phyloP scores from a whole-genome alignment of 2,113 vertebrate species.

The Myotis lucifugus region DNA sequence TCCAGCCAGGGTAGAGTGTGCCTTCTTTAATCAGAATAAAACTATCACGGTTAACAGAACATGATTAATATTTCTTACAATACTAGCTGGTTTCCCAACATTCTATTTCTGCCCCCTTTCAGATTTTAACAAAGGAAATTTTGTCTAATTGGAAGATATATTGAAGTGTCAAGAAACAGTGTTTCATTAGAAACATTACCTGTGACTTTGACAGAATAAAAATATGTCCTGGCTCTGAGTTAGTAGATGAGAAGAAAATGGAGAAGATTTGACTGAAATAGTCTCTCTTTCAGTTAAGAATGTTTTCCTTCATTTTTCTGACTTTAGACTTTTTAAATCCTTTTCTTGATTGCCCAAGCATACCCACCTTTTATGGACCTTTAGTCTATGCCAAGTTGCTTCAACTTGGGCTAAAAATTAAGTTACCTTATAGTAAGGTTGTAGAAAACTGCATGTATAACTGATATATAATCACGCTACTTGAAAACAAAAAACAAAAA shows the following conservation, averaged over 20 bases:
- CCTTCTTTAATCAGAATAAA: too few species aligned
- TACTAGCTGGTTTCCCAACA: too few species aligned
- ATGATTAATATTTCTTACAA: too few species aligned
- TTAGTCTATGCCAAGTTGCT: background rate
- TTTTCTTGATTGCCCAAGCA: background rate
- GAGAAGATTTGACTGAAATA: background rate
- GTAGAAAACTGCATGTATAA: background rate
- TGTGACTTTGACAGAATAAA: background rate
- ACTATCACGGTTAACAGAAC: too few species aligned
- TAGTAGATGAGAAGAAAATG: background rate
- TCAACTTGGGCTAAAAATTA: background rate
- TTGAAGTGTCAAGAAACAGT: background rate
- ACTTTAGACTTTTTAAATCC: background rate
- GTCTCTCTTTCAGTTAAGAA: background rate
- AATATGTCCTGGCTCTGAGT: background rate
- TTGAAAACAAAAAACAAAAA: background rate
- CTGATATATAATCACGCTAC: background rate
- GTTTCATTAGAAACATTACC: slow-evolving; percentile 31
- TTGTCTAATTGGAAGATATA: slow-evolving; percentile 37
- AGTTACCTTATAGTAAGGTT: background rate
- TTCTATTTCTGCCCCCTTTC: too few species aligned
- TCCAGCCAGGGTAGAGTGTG: too few species aligned
- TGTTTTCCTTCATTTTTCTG: background rate
- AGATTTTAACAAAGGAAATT: slow-evolving; percentile 26
- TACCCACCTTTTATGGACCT: background rate